These are phyloP conservation scores for Pantherophis alleghaniensis DNA, from an alignment of 2,797 vertebrate genomes.

Conservation along the genomic window DNA sequence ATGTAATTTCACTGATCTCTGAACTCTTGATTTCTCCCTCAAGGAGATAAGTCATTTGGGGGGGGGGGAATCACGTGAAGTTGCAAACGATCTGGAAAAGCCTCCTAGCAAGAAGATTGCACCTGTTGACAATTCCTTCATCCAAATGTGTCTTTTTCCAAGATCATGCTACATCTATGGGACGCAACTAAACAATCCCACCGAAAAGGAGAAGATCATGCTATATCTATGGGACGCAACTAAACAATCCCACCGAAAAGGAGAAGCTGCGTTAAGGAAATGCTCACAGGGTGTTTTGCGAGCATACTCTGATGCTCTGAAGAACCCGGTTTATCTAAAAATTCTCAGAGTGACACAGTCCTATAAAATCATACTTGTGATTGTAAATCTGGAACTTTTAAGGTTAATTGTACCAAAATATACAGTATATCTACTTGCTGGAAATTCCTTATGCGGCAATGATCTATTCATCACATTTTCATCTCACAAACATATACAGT, in stretches of 20 bases:
- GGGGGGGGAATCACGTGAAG: not conserved
- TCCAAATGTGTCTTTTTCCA: not conserved
- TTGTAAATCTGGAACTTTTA: not conserved
- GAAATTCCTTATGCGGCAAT: not conserved
- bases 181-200: not conserved
- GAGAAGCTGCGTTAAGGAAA: not conserved
- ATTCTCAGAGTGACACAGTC: not conserved
- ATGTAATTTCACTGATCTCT: not conserved
- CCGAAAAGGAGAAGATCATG: not conserved
- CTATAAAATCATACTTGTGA: not conserved
- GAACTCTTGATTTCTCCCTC: not conserved
- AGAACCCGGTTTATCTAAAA: not conserved
- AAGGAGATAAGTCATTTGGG: not conserved
- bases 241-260: not conserved
- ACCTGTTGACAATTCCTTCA: not conserved
- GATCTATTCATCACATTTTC: not conserved
- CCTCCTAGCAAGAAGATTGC: not conserved
- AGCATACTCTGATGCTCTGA: not conserved
- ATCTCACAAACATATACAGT: not conserved
- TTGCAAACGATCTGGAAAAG: not conserved
- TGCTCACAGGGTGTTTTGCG: not conserved
- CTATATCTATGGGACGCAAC: not conserved
- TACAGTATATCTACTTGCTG: not conserved
- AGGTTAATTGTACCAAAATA: not conserved
- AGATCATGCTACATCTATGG: not conserved